Evolutionary conservation across 2,797 vertebrate species (phyloP).

Genomic region (Rhinogobio ventralis): DNA sequence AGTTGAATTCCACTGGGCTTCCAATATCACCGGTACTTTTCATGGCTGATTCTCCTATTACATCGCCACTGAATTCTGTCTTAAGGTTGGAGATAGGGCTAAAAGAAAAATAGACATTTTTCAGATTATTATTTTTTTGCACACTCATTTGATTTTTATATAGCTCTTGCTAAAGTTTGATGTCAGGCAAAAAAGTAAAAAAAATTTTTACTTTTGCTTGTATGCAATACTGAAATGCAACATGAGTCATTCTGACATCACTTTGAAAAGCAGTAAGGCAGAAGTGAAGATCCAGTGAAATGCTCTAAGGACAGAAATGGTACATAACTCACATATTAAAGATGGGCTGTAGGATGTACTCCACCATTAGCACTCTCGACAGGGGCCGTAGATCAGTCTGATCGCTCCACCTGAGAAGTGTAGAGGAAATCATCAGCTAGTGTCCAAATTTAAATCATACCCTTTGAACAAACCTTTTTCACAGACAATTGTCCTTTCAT

Average conservation of each 20-base stretch:
- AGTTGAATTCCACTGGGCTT: slow-evolving; percentile 78
- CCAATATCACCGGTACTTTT: slow-evolving; percentile 82
- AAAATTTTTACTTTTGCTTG: neutral
- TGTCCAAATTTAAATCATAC: slow-evolving; percentile 29
- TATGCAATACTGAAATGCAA: slow-evolving; percentile 9
- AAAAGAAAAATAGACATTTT: slow-evolving; percentile 13
- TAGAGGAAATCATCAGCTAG: slow-evolving; percentile 28
- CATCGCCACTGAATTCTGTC: slow-evolving; percentile 83
- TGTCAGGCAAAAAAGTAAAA: slow-evolving; percentile 7
- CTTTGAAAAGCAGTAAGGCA: slow-evolving; percentile 19
- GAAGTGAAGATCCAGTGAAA: slow-evolving; percentile 5
- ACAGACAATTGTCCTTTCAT: slow-evolving; percentile 27
- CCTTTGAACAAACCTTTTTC: slow-evolving; percentile 5
- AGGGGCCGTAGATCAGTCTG: slow-evolving; percentile 80
- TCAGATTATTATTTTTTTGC: neutral
- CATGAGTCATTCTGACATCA: slow-evolving; percentile 34
- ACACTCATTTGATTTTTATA: neutral
- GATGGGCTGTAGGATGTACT: slow-evolving; percentile 80
- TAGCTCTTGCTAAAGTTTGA: neutral
- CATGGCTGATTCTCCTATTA: slow-evolving; percentile 88
- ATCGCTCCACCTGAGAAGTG: slow-evolving; percentile 80
- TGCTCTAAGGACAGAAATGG: slow-evolving; percentile 25
- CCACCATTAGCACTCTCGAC: slow-evolving; percentile 78
- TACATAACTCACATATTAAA: slow-evolving; percentile 80
- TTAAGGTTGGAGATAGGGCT: slow-evolving; percentile 70